Base-by-base conservation (phyloP, 2,888 invertebrate genomes). In the Macrosiphum euphorbiae region DNA sequence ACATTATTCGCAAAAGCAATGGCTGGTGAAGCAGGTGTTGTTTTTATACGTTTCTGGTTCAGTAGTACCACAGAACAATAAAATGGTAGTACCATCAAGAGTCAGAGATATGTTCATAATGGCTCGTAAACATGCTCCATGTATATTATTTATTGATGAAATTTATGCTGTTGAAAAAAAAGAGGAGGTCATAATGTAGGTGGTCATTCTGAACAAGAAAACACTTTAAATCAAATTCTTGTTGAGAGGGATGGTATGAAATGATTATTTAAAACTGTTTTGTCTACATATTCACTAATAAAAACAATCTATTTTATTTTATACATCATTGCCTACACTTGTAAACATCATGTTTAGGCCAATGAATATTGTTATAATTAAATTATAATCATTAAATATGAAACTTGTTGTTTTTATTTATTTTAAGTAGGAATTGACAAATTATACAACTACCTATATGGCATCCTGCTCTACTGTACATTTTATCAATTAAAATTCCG, bases 71-170 rank as follows among this genome's bases (percentile, higher is more conserved):
- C n/a, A n/a, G n/a, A n/a, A n/a, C n/a, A n/a, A n/a, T n/a, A n/a
- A 99, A 96, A 99, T 99, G 99, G 99, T 99, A 67, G 99, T 99
- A 92, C 99, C 99, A 0, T 99, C 99, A 0, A 97, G 99, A 96
- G 99, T 97, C 95, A 97, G 99, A 95, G 99, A 99, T 96, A 98
- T 99, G 98, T 99, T 99, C 96, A 96, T 98, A 0, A 98, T 98
- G 98, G 99, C 99, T 0, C 97, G 99, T 94, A 99, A 99, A 96
- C 98, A 99, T 96, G 99, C 99, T 0, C 99, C 99, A 0, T 99
- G 99, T 96, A 99, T 99, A 95, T 96, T 99, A 67, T 99, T 99
- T 96, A 99, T 99, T 95, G 99, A 99, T 96, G 99, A 99, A 97
- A 99, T 99, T 95, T 99, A 99, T 96, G 99, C 99, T 0, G 99